These are phyloP conservation scores for Siniperca scherzeri DNA, from an alignment of 2,797 vertebrate species.

Conservation along the genomic window DNA sequence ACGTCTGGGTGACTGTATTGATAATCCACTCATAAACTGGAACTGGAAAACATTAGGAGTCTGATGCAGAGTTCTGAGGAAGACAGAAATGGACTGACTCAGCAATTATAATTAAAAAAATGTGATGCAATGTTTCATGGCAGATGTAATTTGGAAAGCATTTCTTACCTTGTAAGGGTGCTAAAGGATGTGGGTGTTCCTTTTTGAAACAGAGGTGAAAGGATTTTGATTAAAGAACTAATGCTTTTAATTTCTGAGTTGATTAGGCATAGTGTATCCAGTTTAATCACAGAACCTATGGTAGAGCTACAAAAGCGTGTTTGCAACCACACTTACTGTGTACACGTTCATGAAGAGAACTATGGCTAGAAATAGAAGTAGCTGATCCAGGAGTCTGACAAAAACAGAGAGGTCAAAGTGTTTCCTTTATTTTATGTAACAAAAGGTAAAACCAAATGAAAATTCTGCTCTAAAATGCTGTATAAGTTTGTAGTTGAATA, in stretches of 20 bases:
- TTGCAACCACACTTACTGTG: conserved; percentile 76
- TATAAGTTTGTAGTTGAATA: background rate
- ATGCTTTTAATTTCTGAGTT: background rate
- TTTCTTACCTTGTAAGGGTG: conserved; percentile 78
- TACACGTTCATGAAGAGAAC: conserved; percentile 70
- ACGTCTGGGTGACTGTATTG: conserved; percentile 74
- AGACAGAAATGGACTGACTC: conserved; percentile 26
- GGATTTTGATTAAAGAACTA: background rate
- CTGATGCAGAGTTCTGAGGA: conserved; percentile 72
- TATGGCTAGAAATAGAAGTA: conserved; percentile 74
- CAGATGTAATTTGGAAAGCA: background rate
- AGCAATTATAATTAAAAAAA: background rate
- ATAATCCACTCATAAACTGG: conserved; percentile 70
- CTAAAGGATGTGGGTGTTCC: conserved; percentile 75
- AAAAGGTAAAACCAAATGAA: background rate
- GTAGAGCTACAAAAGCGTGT: background rate
- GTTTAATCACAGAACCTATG: background rate
- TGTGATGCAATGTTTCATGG: background rate
- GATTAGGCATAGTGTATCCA: background rate
- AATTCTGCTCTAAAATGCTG: background rate
- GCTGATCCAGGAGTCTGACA: conserved; percentile 81
- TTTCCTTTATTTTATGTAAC: background rate
- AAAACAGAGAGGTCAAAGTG: conserved; percentile 1
- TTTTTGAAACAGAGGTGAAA: conserved; percentile 53
- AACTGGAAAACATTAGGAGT: conserved; percentile 78